Base-by-base conservation (phyloP, 1,140 invertebrate genomes). In the Rhyacophila brunnea region DNA sequence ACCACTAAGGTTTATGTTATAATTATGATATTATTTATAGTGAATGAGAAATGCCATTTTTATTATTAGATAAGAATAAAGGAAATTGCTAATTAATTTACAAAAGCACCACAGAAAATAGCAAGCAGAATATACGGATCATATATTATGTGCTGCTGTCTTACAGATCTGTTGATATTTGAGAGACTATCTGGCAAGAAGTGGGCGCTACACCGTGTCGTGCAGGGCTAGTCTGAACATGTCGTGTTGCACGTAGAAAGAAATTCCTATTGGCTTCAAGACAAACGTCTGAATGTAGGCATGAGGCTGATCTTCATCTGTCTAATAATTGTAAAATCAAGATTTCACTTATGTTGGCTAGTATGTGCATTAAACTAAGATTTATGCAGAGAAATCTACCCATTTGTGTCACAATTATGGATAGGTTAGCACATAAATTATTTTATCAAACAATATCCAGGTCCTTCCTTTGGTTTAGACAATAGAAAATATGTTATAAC, bases 241-340 rank as follows among this genome's bases (percentile, higher is more conserved):
- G 77, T 95, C 91, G 76, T 95, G 91, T 80, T 93, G 90, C 68
- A 94, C 86, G 81, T 90, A 94, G 84, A 92, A 95, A 73, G 86
- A 89, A 69, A 83, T 88, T 74, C 84, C 87, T 69, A 90, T 85
- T 64, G 89, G 90, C 81, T 92, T 94, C 78, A 96, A 80, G 59
- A 95, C 86, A 86, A 96, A 96, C 66, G 88, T 90, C 83, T 95
- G 92, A 71, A 87, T 86, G 81, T 93, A 96, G 66, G 89, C 89
- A 78, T 94, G 92, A 63, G 91, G 91, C 69, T 87, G 89, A 83
- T 95, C 92, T 69, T 94, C 91, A 78, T 95, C 92, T 68, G 92
- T 94, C 91, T 93, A 80, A 68, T 63, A 62, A 53, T 66, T 28
- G 23, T 9, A 28, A 69, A 69, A 58, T 59, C 49, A 67, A 34